Base-by-base conservation (phyloP, 2,113 vertebrate species). In the Panthera leo region DNA sequence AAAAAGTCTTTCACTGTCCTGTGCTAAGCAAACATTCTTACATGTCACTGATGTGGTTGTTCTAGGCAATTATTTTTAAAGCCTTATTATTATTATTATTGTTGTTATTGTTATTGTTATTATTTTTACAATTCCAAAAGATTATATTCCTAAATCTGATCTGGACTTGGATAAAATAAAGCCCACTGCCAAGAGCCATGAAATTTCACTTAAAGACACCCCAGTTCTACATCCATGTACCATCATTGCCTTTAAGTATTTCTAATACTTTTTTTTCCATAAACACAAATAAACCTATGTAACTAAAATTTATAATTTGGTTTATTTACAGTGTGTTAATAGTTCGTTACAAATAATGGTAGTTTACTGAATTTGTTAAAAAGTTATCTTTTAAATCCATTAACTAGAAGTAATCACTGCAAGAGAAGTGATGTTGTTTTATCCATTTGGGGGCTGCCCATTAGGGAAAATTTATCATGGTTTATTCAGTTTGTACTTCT, bases 1-100 rank as follows among this genome's bases (percentile, higher is more conserved):
- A 96, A 65, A 90, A 84, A 92, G 25, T 76, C 91, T 97, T 95
- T 95, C 79, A 73, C 82, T 97, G 65, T 2, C 93, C 68, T 92
- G 51, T 70, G 7, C 87, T 68, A 96, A 78, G 89, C 65, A 91
- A 97, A 88, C 48, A 11, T 11, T 53, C 27, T 84, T 73, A 63
- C 14, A 73, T 70, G n/a, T 39, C 42, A 13, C 63, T 90, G n/a
- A 19, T 13, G 34, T 34, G 23, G 31, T 5, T 71, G 79, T 80
- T 68, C 23, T 36, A 82, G 36, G 18, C 21, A 90, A 83, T 65
- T 79, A 73, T n/a, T 96, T 94, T 78, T 51, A 51, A 94, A 88
- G 21, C 3, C 51, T 83, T 84, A 79, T 71, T 45, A 45, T 67
- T 27, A 63, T 27, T 70, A 45, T 45, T 45, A 1, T 61, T 61